These are phyloP conservation scores for Drosophila cardini DNA, from an alignment of 1,140 invertebrate genomes.

Conservation along the genomic window DNA sequence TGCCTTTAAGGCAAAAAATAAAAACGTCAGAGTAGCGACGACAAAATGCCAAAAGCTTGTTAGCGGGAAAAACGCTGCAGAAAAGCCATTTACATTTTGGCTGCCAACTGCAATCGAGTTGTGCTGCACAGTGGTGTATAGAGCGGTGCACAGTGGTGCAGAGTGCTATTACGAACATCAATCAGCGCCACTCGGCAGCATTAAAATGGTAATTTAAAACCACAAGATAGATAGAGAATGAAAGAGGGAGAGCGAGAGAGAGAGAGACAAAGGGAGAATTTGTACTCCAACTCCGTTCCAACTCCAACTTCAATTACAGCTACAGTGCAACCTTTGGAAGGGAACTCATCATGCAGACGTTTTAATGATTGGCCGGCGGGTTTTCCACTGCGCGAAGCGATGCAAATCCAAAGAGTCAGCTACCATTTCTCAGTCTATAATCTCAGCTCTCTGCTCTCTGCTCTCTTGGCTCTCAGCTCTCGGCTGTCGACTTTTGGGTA, in stretches of 20 bases:
- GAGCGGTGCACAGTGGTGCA: slow-evolving; percentile 4
- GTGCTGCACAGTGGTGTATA: slow-evolving; percentile 14
- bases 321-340: slow-evolving; percentile 7
- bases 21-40: slow-evolving; percentile 31
- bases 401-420: slow-evolving; percentile 55
- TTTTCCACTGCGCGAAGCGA: slow-evolving; percentile 46
- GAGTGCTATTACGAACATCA: slow-evolving; percentile 63
- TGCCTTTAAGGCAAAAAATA: slow-evolving; percentile 55
- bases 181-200: slow-evolving; percentile 74
- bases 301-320: background rate
- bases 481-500: no score
- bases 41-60: slow-evolving; percentile 80
- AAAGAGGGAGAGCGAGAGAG: slow-evolving; percentile 1
- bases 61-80: slow-evolving; percentile 66
- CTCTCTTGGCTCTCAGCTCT: background rate
- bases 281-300: background rate
- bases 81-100: slow-evolving; percentile 78
- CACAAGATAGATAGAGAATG: slow-evolving; percentile 41
- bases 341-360: slow-evolving; percentile 77
- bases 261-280: slow-evolving; percentile 1
- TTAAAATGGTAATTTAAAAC: slow-evolving; percentile 83
- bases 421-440: slow-evolving; percentile 39
- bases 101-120: slow-evolving; percentile 37
- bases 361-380: slow-evolving; percentile 76
- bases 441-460: background rate